A percentile compares a stretch with the other conserved stretches of the same genome.
Evolutionary conservation across 2,888 invertebrate species (phyloP).

Genomic region (Agrenia bidenticulata): DNA sequence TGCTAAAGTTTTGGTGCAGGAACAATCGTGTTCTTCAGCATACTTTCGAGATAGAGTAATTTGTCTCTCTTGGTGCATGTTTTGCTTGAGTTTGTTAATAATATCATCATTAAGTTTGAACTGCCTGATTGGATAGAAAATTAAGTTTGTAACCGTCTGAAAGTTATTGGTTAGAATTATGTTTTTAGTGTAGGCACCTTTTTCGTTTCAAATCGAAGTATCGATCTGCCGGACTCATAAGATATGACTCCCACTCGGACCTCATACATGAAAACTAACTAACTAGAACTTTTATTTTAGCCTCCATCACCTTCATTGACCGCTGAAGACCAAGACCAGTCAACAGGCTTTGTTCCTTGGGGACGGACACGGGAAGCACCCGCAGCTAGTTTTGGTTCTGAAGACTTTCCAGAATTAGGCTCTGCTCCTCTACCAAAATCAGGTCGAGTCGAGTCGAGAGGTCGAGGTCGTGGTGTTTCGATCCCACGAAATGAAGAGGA

Average conservation of each 20-base stretch:
- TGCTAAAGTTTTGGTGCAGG: not conserved
- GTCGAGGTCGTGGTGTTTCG: conserved; percentile 11
- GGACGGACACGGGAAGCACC: conserved; percentile 4
- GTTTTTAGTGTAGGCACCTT: no score
- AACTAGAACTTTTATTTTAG: not conserved
- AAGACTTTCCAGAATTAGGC: conserved; percentile 28
- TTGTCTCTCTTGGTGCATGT: no score
- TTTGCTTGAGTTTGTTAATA: no score
- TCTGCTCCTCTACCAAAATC: not conserved
- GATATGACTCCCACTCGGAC: no score
- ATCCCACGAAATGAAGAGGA: not conserved
- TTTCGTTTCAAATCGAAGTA: no score
- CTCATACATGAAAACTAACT: no score
- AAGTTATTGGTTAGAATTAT: no score
- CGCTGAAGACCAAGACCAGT: not conserved
- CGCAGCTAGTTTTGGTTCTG: conserved; percentile 15
- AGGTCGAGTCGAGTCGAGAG: not conserved
- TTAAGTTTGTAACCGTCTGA: no score
- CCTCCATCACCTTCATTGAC: conserved; percentile 1
- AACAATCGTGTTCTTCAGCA: not conserved
- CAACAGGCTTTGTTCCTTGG: conserved; percentile 12
- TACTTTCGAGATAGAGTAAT: not conserved
- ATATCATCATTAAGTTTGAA: no score
- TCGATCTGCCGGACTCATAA: no score
- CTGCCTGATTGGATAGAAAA: no score